A percentile compares a stretch with the other conserved stretches of the same genome.
These are phyloP conservation scores for Paralvinella palmiformis DNA, from an alignment of 1,140 invertebrate species.

Conservation along the genomic window DNA sequence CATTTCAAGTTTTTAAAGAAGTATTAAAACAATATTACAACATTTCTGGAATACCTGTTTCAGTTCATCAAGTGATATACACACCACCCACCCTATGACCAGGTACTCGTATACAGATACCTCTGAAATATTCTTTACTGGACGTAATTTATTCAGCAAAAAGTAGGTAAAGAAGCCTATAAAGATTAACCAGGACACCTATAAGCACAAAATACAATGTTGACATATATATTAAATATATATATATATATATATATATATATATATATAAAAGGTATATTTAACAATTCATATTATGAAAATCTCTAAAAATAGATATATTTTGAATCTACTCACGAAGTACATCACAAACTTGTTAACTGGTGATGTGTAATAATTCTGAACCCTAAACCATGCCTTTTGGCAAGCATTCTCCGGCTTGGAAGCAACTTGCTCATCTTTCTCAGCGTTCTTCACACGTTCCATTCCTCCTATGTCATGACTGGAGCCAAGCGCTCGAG, in stretches of 20 bases:
- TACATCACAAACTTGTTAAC: conserved; percentile 3
- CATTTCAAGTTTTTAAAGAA: no score
- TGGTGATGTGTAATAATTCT: conserved; percentile 12
- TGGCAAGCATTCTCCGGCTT: no score
- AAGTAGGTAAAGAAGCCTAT: conserved; percentile 2
- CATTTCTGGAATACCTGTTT: not conserved
- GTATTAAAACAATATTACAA: no score
- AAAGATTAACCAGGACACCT: not conserved
- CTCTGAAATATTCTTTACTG: not conserved
- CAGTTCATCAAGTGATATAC: not conserved
- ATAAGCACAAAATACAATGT: no score
- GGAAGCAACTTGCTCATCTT: no score
- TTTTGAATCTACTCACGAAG: not conserved
- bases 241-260: no score
- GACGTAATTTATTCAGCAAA: not conserved
- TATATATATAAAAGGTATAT: not conserved
- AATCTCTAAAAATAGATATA: no score
- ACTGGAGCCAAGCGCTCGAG: no score
- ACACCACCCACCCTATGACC: not conserved
- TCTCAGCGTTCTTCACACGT: no score
- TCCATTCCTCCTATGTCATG: no score
- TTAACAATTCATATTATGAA: not conserved
- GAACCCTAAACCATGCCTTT: not conserved
- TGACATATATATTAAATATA: no score
- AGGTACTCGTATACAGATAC: not conserved